These are phyloP conservation scores for Drosophila barbarae DNA, from an alignment of 2,888 invertebrate species.

Conservation along the genomic window DNA sequence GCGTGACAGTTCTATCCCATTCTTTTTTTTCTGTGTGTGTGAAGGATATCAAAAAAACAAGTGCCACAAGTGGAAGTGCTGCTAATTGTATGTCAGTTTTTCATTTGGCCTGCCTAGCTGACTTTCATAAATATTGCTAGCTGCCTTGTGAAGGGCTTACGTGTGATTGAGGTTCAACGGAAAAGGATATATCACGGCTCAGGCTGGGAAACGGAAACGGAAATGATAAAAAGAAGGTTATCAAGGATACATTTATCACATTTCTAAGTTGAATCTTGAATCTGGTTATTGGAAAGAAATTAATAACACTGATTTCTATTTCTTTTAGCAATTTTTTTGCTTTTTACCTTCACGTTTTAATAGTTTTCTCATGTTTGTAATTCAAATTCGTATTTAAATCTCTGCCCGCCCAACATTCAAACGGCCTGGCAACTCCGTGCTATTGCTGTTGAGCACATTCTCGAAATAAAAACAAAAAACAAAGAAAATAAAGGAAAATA, in stretches of 20 bases:
- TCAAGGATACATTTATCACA: too few relatives aligned
- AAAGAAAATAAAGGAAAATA: background rate
- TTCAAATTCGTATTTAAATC: slow-evolving; percentile 3
- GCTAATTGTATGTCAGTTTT: slow-evolving; percentile 77
- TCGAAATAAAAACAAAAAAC: background rate
- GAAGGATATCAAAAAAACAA: background rate
- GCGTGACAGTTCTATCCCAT: background rate
- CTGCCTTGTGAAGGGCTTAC: slow-evolving; percentile 80
- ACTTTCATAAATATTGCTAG: slow-evolving; percentile 74
- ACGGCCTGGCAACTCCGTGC: too few relatives aligned
- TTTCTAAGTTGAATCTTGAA: too few relatives aligned
- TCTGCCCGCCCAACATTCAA: background rate
- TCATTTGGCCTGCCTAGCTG: slow-evolving; percentile 79
- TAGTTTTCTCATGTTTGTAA: background rate
- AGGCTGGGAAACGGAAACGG: background rate
- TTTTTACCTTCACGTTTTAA: background rate
- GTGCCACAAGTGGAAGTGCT: slow-evolving; percentile 1
- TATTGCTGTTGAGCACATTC: background rate
- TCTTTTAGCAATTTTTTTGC: background rate
- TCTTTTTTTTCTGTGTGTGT: background rate
- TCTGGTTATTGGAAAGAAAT: too few relatives aligned
- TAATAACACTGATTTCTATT: background rate
- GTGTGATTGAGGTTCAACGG: slow-evolving; percentile 72
- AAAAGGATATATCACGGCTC: background rate
- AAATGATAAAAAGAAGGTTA: background rate